Percentiles rank a stretch among this genome's conserved stretches.
These are phyloP conservation scores for Physella acuta DNA, from an alignment of 1,140 invertebrate genomes.

Conservation along the genomic window DNA sequence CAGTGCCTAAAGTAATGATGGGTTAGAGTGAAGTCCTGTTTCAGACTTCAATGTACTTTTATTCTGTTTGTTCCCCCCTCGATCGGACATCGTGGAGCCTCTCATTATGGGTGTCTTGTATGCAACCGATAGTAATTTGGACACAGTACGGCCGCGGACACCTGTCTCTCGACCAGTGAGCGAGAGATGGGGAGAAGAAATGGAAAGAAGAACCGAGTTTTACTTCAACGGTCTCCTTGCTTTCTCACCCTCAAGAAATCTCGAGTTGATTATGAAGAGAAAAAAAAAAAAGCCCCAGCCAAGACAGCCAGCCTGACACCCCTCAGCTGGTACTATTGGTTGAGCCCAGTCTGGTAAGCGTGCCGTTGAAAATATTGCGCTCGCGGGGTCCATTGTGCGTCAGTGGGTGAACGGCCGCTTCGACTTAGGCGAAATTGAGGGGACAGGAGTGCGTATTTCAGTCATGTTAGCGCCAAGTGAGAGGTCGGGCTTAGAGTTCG, in stretches of 20 bases:
- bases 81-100: no score
- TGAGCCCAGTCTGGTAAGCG: conserved; percentile 27
- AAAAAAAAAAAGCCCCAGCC: background rate
- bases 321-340: conserved; percentile 16
- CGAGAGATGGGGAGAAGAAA: no score
- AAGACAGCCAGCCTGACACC: background rate
- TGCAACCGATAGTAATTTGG: no score
- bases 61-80: no score
- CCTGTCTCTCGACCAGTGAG: no score
- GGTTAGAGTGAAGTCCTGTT: no score
- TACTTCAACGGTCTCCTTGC: background rate
- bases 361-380: conserved; percentile 28
- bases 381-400: conserved; percentile 13
- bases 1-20: no score
- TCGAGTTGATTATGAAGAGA: background rate
- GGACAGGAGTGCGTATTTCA: conserved; percentile 14
- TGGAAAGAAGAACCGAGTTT: background rate
- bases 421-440: conserved; percentile 8
- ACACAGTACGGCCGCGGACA: no score
- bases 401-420: background rate
- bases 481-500: conserved; percentile 13
- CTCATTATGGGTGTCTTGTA: no score
- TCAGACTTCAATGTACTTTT: no score
- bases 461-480: conserved; percentile 17
- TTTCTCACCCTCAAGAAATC: background rate